These are phyloP conservation scores for Sarcophaga peregrina DNA, from an alignment of 1,140 invertebrate species.

Conservation along the genomic window DNA sequence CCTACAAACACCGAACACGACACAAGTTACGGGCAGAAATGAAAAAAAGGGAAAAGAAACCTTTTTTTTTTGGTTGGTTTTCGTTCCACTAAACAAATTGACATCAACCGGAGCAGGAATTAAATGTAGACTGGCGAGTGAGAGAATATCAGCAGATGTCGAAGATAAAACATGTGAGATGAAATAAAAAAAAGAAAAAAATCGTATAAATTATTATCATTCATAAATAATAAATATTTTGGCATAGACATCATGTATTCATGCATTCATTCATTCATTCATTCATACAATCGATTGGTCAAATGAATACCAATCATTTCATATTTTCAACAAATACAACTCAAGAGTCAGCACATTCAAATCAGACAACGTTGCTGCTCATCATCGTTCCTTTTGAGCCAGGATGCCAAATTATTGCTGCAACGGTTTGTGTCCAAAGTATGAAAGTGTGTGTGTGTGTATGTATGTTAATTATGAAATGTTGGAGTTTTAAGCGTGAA, in stretches of 20 bases:
- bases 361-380: background rate
- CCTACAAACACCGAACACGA: background rate
- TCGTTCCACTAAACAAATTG: background rate
- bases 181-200: too few species aligned
- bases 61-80: background rate
- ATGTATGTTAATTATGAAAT: slow-evolving; percentile 22
- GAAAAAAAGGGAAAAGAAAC: background rate
- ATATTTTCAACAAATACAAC: background rate
- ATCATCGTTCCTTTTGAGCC: background rate
- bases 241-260: background rate
- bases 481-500: slow-evolving; percentile 36
- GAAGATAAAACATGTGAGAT: slow-evolving; percentile 29
- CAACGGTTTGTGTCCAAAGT: background rate
- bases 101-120: slow-evolving; percentile 44
- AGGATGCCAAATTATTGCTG: background rate
- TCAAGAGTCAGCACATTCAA: background rate
- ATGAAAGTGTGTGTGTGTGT: background rate
- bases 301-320: background rate
- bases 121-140: slow-evolving; percentile 65
- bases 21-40: slow-evolving; percentile 40
- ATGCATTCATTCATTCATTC: too few species aligned
- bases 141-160: slow-evolving; percentile 12
- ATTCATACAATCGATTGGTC: too few species aligned
- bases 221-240: slow-evolving; percentile 17
- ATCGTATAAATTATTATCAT: slow-evolving; percentile 48